A percentile compares a stretch with the other conserved stretches of the same genome.
These are phyloP conservation scores for Nestor notabilis DNA, from an alignment of 2,113 vertebrate genomes.

Conservation along the genomic window DNA sequence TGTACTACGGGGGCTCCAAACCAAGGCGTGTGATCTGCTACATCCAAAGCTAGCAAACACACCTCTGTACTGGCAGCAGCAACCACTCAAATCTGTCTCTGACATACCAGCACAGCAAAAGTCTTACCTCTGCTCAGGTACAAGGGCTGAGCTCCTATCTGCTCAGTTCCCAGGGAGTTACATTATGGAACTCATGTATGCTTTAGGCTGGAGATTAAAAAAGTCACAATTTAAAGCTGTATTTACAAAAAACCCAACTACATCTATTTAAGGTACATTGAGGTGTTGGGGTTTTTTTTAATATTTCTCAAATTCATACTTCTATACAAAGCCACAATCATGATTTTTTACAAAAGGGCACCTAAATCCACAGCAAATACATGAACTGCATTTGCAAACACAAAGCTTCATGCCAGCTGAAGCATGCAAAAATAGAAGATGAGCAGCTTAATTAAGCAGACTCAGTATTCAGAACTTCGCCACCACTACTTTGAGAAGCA, in stretches of 20 bases:
- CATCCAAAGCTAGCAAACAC: neutral
- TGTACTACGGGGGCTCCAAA: neutral
- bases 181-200: neutral
- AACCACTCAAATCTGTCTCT: neutral
- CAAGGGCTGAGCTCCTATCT: neutral
- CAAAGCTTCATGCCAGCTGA: neutral
- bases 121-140: neutral
- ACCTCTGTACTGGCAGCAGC: neutral
- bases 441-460: neutral
- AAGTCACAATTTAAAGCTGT: neutral
- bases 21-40: rapidly evolving
- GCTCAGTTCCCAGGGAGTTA: neutral
- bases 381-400: neutral
- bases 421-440: neutral
- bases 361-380: neutral
- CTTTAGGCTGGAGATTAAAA: neutral
- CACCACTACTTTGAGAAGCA: neutral
- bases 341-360: neutral
- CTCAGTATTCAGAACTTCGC: neutral
- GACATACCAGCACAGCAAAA: neutral
- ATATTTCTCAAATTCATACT: neutral
- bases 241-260: neutral
- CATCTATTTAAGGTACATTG: neutral
- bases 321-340: neutral
- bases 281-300: neutral